phyloP scores from a whole-genome alignment of 1,140 invertebrate genomes.

The Acromyrmex charruanus region DNA sequence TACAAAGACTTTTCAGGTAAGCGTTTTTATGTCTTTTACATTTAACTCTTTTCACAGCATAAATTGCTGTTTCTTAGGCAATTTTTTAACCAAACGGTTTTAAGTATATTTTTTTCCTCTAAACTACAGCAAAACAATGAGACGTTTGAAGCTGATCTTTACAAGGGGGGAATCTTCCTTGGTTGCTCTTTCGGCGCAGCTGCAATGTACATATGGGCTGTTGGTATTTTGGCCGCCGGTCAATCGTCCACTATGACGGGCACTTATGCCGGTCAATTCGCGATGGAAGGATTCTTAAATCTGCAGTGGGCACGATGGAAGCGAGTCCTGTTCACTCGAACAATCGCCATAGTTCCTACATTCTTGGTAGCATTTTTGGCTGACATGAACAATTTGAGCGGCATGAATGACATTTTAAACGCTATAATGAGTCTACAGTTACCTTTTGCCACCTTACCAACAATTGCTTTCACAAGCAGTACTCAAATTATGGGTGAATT shows the following conservation, averaged over 20 bases:
- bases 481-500: constrained; percentile 94
- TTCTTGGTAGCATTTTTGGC: constrained; percentile 92
- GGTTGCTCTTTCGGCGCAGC: constrained; percentile 93
- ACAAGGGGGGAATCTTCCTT: constrained; percentile 94
- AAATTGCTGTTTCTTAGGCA: background rate
- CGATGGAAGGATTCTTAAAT: constrained; percentile 96
- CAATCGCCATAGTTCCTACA: constrained; percentile 96
- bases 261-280: constrained; percentile 92
- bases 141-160: constrained; percentile 92
- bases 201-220: constrained; percentile 96
- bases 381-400: constrained; percentile 92
- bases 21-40: constrained; percentile 5
- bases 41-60: background rate
- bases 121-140: constrained; percentile 86
- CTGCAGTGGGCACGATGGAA: constrained; percentile 96
- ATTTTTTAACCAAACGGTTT: background rate
- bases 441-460: constrained; percentile 94
- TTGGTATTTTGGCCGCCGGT: constrained; percentile 96
- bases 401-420: constrained; percentile 96
- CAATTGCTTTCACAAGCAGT: constrained; percentile 95
- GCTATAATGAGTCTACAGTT: constrained; percentile 95
- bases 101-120: background rate
- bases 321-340: constrained; percentile 94
- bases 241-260: constrained; percentile 97
- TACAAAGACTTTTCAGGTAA: constrained; percentile 81